These are phyloP conservation scores for Euschistus heros DNA, from an alignment of 1,140 invertebrate genomes.

Conservation along the genomic window DNA sequence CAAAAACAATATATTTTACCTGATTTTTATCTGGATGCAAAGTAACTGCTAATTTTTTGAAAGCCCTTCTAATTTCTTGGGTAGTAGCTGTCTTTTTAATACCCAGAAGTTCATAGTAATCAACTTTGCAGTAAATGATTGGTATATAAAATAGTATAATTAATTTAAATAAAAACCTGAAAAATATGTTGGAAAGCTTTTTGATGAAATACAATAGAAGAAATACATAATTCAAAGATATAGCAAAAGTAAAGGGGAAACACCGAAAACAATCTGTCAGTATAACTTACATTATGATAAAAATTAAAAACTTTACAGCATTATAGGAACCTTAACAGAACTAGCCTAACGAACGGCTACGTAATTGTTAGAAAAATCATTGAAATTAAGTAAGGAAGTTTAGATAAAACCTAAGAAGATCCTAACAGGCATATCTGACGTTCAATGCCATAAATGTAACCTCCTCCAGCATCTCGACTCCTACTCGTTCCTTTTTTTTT, in stretches of 20 bases:
- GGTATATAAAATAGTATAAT: slow-evolving; percentile 1
- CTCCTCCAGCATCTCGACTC: neutral
- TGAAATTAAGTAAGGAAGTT: too few species aligned
- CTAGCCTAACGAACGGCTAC: too few species aligned
- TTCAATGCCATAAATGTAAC: neutral
- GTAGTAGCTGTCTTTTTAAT: slow-evolving; percentile 67
- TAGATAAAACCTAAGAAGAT: too few species aligned
- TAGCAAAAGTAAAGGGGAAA: too few species aligned
- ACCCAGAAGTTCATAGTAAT: slow-evolving; percentile 86
- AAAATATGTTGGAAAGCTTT: neutral
- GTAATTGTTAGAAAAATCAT: too few species aligned
- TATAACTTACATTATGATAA: too few species aligned
- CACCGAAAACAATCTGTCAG: too few species aligned
- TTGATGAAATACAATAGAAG: neutral
- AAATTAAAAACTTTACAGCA: too few species aligned
- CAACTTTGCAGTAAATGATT: slow-evolving; percentile 34
- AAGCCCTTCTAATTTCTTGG: slow-evolving; percentile 78
- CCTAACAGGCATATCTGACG: too few species aligned
- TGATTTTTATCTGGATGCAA: slow-evolving; percentile 90
- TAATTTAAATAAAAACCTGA: neutral
- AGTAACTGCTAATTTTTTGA: slow-evolving; percentile 73
- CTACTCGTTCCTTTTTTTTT: neutral
- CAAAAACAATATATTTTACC: slow-evolving; percentile 16
- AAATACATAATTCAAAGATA: too few species aligned
- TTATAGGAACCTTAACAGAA: too few species aligned